Evolutionary conservation across 2,797 vertebrate genomes (phyloP).

Genomic region (Champsocephalus esox): DNA sequence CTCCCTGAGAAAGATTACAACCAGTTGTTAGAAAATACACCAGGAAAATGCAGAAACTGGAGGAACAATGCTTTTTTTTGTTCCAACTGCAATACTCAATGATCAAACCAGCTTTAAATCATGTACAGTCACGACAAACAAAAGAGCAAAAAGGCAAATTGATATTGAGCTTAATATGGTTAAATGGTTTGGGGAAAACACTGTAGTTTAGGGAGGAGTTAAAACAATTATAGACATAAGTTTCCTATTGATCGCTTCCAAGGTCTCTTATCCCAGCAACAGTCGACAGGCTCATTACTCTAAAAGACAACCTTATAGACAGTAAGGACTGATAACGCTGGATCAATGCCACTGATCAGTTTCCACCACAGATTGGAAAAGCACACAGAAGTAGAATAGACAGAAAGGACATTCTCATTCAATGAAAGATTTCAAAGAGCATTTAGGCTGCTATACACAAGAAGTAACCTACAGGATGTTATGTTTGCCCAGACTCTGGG

Average conservation of each 20-base stretch:
- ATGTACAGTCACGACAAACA: background rate
- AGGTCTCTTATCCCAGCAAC: conserved; percentile 67
- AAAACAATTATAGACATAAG: conserved; percentile 66
- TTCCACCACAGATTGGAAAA: conserved; percentile 64
- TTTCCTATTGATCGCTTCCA: conserved; percentile 69
- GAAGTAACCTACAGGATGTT: conserved; percentile 9
- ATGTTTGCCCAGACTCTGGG: conserved; percentile 8
- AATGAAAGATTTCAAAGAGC: conserved; percentile 43
- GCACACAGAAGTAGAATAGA: conserved; percentile 49
- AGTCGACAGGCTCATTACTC: conserved; percentile 79
- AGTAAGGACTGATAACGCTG: conserved; percentile 73
- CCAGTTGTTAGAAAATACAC: conserved; percentile 25
- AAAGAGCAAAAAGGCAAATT: background rate
- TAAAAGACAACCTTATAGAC: conserved; percentile 72
- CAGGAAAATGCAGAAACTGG: background rate
- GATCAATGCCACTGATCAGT: conserved; percentile 78
- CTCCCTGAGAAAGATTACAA: conserved; percentile 29
- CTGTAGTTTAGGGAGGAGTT: conserved; percentile 16
- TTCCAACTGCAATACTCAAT: background rate
- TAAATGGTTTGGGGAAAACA: conserved; percentile 17
- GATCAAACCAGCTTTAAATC: background rate
- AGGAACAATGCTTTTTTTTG: background rate
- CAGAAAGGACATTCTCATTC: conserved; percentile 58
- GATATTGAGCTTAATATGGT: background rate
- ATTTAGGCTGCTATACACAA: conserved; percentile 24